These are phyloP conservation scores for Thalassoma bifasciatum DNA, from an alignment of 2,113 vertebrate species.

Conservation along the genomic window DNA sequence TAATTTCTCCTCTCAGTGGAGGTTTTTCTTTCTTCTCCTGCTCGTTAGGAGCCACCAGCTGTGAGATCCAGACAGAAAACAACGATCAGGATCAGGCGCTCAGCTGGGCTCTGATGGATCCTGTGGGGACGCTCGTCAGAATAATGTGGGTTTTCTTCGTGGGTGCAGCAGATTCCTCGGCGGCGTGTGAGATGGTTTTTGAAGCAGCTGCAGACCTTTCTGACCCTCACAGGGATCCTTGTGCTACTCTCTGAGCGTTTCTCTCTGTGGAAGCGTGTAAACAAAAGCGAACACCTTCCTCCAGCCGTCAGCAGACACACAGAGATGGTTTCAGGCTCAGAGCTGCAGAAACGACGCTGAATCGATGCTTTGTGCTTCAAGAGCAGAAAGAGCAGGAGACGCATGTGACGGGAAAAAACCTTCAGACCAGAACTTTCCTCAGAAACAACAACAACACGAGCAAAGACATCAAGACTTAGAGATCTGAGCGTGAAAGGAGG, in stretches of 20 bases:
- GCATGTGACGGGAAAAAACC: too few species aligned
- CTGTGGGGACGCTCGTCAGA: constrained; percentile 8
- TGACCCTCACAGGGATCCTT: too few species aligned
- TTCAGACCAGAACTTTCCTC: too few species aligned
- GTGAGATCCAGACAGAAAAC: neutral
- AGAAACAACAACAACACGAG: too few species aligned
- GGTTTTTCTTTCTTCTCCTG: too few species aligned
- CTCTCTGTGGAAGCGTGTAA: neutral
- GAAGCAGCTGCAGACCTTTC: neutral
- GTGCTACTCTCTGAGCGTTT: neutral
- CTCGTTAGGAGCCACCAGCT: neutral
- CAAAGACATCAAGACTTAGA: too few species aligned
- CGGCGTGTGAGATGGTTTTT: neutral
- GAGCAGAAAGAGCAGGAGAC: too few species aligned
- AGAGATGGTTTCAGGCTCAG: neutral
- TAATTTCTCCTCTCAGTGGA: neutral
- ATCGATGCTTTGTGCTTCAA: neutral
- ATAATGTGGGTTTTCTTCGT: constrained; percentile 5
- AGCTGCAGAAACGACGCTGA: too few species aligned
- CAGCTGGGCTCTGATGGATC: constrained; percentile 23
- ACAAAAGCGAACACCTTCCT: neutral
- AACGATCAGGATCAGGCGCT: neutral
- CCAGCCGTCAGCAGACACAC: neutral
- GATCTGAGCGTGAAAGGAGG: too few species aligned
- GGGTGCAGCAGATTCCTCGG: neutral